Base-by-base conservation (phyloP, 2,797 vertebrate genomes). In the Heterohyrax brucei region DNA sequence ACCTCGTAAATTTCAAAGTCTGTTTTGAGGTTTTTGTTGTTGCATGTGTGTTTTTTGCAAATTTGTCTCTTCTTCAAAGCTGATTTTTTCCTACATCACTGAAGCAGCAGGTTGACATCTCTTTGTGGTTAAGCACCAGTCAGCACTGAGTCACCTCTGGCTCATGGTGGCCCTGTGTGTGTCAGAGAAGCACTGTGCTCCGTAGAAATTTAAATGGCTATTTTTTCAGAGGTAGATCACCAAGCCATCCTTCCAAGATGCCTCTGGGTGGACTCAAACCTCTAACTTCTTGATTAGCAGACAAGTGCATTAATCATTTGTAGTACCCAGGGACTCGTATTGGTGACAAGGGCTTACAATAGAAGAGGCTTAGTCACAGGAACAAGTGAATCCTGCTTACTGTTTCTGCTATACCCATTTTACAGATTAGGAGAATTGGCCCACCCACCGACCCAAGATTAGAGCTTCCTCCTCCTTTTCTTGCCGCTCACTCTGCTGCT, bases 401-500 rank as follows among this genome's bases (percentile, higher is more conserved):
- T 12, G 14, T 21, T n/a, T 79, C 44, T 44, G 46, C 77, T 19
- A 2, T 19, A 12, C 50, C 83, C 28, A 22, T 78, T 44, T 53
- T 64, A 46, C 28, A 83, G 72, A 83, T 22, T 39, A 18, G 82
- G n/a, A 62, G 59, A 64, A 44, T 13, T 50, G 73, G 22, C 56
- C 62, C 68, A 2, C 61, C 22, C n/a, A 28, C 84, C 12, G 50
- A 73, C 44, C 46, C 24, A 14, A 13, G n/a, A 1, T 3, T 70
- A n/a, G 21, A 22, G 4, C 5, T n/a, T 56, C 16, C 0, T 26
- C 50, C 56, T 3, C 0, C 4, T 24, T 24, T 9, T 22, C 46
- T 26, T 2, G 9, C 61, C 28, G 19, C 59, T 94, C 59, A 46
- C 48, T 30, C 92, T 66, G 93, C 72, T 94, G 19, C 82, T 53